phyloP scores from a whole-genome alignment of 2,113 vertebrate genomes.

The Campylorhamphus procurvoides region DNA sequence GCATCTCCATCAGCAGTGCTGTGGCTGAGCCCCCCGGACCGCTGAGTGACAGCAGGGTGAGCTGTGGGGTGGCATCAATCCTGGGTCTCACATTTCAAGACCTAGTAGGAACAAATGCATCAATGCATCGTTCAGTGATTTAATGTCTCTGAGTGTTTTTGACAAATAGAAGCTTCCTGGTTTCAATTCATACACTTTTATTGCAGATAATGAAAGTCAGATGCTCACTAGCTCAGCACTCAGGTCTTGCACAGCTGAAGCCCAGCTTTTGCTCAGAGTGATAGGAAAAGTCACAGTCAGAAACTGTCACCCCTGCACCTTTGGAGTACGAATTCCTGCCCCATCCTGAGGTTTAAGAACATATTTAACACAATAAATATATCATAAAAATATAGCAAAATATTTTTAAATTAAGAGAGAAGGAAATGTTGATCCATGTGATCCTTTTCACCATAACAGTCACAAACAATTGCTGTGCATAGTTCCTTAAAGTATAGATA shows the following conservation, averaged over 20 bases:
- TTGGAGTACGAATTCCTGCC: neutral
- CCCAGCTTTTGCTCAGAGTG: neutral
- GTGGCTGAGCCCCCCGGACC: neutral
- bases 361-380: neutral
- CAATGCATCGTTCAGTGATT: slow-evolving; percentile 7
- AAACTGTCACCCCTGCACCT: neutral
- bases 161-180: slow-evolving; percentile 51
- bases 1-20: neutral
- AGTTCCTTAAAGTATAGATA: neutral
- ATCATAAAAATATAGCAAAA: neutral
- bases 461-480: neutral
- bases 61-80: neutral
- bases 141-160: slow-evolving; percentile 24
- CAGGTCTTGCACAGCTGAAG: neutral
- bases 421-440: neutral
- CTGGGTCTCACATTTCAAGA: neutral
- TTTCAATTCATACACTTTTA: slow-evolving; percentile 56
- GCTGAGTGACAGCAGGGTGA: neutral
- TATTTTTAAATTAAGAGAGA: neutral
- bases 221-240: neutral
- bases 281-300: neutral
- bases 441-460: neutral
- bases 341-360: neutral
- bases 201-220: slow-evolving; percentile 1
- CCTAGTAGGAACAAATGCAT: slow-evolving; percentile 42